Percentiles rank a stretch among this genome's conserved stretches.
phyloP scores from a whole-genome alignment of 2,113 vertebrate genomes.

The Merops nubicus region DNA sequence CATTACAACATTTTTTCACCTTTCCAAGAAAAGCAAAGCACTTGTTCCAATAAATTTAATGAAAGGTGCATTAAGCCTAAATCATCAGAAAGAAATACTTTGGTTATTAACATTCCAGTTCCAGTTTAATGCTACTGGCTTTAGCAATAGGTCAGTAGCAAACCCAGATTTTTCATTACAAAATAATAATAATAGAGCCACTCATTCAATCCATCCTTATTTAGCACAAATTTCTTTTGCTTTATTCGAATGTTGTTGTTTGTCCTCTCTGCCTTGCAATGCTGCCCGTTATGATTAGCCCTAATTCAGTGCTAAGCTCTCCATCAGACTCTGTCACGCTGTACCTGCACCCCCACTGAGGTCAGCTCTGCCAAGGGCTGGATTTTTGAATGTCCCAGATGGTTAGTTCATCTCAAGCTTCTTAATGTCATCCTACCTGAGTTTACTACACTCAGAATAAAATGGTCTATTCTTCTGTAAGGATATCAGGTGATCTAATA shows the following conservation, averaged over 20 bases:
- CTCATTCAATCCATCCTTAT: neutral
- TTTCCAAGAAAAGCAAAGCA: constrained; percentile 11
- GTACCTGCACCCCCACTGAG: constrained; percentile 22
- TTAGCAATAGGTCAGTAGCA: neutral
- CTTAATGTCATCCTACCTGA: neutral
- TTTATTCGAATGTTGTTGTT: neutral
- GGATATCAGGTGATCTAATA: neutral
- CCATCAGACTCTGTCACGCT: neutral
- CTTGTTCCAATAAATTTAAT: constrained; percentile 38
- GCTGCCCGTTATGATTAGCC: neutral
- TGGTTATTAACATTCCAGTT: neutral
- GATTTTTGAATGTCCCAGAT: constrained; percentile 52
- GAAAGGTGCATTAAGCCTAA: constrained; percentile 25
- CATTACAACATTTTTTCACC: neutral
- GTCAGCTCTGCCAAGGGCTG: constrained; percentile 8
- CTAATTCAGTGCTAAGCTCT: neutral
- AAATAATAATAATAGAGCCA: neutral
- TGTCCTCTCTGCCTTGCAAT: neutral
- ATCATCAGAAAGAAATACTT: neutral
- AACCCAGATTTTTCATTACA: neutral
- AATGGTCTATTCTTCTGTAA: neutral
- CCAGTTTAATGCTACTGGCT: neutral
- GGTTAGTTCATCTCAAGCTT: constrained; percentile 45
- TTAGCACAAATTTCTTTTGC: neutral
- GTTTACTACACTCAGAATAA: neutral